phyloP scores from a whole-genome alignment of 2,888 invertebrate genomes.

The Leptura quadrifasciata region DNA sequence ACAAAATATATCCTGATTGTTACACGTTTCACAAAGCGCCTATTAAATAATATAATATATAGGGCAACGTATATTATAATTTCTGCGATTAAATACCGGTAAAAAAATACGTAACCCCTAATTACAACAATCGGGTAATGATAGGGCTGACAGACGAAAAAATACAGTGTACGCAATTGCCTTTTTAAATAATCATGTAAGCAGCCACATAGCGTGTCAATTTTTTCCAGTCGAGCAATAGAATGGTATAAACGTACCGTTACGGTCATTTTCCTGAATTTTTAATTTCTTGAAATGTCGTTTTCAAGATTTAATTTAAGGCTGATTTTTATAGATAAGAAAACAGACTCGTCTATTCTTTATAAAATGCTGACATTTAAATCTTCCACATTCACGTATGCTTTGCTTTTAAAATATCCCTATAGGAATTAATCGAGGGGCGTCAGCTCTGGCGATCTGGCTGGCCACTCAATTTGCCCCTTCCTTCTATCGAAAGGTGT shows the following conservation, averaged over 20 bases:
- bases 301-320: conserved; percentile 4
- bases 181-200: conserved; percentile 34
- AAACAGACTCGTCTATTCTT: too few relatives aligned
- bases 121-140: conserved; percentile 31
- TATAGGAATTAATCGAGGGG: too few relatives aligned
- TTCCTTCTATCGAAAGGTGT: too few relatives aligned
- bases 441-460: too few relatives aligned
- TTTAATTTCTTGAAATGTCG: neutral
- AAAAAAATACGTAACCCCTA: conserved; percentile 38
- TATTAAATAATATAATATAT: conserved; percentile 20
- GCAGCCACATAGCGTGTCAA: conserved; percentile 24
- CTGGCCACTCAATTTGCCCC: too few relatives aligned
- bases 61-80: conserved; percentile 22
- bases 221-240: conserved; percentile 33
- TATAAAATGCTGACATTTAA: too few relatives aligned
- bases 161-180: conserved; percentile 26
- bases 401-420: too few relatives aligned
- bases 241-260: neutral
- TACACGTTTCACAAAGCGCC: conserved; percentile 9
- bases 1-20: conserved; percentile 16
- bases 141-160: conserved; percentile 19
- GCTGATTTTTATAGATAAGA: too few relatives aligned
- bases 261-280: neutral
- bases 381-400: too few relatives aligned
- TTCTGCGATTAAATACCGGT: conserved; percentile 29